A percentile compares a stretch with the other conserved stretches of the same genome.
Evolutionary conservation across 2,113 vertebrate genomes (phyloP).

Genomic region (Rostratula benghalensis): DNA sequence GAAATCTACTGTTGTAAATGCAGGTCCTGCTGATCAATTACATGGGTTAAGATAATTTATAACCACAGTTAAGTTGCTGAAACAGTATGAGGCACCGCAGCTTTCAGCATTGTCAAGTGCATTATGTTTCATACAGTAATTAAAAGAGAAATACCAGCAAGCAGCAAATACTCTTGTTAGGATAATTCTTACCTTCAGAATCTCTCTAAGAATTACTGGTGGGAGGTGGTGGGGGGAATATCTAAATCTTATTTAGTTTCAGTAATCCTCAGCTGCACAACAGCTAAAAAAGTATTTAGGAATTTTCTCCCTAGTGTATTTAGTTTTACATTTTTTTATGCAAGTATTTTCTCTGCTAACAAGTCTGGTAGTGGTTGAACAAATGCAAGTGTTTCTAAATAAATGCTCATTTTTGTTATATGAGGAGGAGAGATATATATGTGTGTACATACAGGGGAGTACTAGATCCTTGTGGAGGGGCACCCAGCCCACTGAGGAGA

Average conservation of each 20-base stretch:
- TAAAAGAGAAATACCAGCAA: slow-evolving; percentile 76
- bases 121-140: slow-evolving; percentile 67
- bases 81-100: slow-evolving; percentile 60
- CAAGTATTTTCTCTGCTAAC: neutral
- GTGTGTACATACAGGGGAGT: neutral
- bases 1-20: neutral
- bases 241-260: slow-evolving; percentile 20
- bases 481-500: neutral
- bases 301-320: neutral
- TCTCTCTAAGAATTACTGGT: slow-evolving; percentile 27
- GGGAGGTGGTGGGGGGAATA: neutral
- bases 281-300: neutral
- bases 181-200: slow-evolving; percentile 54
- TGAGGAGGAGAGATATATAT: neutral
- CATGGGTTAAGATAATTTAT: slow-evolving; percentile 3
- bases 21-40: neutral
- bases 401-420: neutral
- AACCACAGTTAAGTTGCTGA: slow-evolving; percentile 28
- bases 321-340: neutral
- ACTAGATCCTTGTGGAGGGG: neutral
- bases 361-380: neutral
- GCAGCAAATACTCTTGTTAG: slow-evolving; percentile 49
- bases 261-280: slow-evolving; percentile 6
- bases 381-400: neutral
- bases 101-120: slow-evolving; percentile 75